These are phyloP conservation scores for Nyleta sp. DNA, from an alignment of 2,888 invertebrate genomes.

Conservation along the genomic window DNA sequence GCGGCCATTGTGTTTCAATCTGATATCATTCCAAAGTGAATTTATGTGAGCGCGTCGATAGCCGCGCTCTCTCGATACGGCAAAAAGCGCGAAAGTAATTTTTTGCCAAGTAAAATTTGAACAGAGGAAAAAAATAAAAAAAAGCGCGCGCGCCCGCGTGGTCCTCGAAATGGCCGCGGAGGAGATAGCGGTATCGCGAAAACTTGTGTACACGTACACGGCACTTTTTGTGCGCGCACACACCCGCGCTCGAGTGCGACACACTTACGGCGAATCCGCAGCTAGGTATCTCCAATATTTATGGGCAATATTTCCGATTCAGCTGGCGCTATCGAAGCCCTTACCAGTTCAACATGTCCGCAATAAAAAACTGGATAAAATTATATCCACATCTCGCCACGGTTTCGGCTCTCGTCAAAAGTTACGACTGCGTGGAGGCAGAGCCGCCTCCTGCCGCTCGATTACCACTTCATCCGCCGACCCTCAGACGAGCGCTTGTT, in stretches of 20 bases:
- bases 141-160: no score
- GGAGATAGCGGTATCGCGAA: conserved; percentile 25
- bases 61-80: conserved; percentile 43
- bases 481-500: conserved; percentile 57
- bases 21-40: conserved; percentile 36
- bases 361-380: conserved; percentile 82
- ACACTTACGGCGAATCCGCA: conserved; percentile 63
- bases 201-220: background rate
- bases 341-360: conserved; percentile 82
- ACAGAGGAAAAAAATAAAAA: conserved; percentile 33
- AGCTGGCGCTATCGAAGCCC: conserved; percentile 81
- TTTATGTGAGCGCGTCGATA: conserved; percentile 62
- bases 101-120: conserved; percentile 17
- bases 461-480: conserved; percentile 61
- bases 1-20: conserved; percentile 19
- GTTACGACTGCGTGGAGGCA: conserved; percentile 71
- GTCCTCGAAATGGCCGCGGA: conserved; percentile 17
- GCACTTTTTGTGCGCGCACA: conserved; percentile 19
- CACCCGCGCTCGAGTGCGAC: conserved; percentile 34
- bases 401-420: conserved; percentile 78
- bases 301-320: conserved; percentile 82
- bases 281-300: conserved; percentile 80
- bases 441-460: conserved; percentile 35
- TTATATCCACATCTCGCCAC: conserved; percentile 80
- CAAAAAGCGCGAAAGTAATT: conserved; percentile 33